phyloP scores from a whole-genome alignment of 2,113 vertebrate species.

The Pithys albifrons region DNA sequence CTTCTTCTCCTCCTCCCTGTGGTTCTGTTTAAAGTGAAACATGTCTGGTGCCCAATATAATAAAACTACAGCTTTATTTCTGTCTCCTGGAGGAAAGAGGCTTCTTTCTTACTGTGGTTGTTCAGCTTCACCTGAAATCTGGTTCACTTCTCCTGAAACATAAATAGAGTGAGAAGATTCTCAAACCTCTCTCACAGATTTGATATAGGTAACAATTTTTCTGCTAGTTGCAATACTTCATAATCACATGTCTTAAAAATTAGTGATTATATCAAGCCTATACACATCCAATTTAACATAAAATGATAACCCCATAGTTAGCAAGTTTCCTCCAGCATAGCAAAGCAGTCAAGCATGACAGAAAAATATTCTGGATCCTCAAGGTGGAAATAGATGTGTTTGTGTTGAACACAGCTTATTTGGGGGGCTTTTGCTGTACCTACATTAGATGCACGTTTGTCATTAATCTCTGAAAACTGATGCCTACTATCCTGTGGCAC shows the following conservation, averaged over 20 bases:
- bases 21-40: not conserved
- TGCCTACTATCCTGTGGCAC: not conserved
- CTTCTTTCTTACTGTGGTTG: not conserved
- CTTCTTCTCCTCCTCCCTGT: not conserved
- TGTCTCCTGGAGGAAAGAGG: not conserved
- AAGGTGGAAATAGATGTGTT: not conserved
- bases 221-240: not conserved
- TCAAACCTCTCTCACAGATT: not conserved
- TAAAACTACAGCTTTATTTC: not conserved
- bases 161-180: not conserved
- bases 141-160: not conserved
- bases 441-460: not conserved
- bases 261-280: not conserved
- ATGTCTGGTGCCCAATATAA: not conserved
- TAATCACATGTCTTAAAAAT: not conserved
- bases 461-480: not conserved
- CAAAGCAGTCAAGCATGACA: not conserved
- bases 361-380: not conserved
- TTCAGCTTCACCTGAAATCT: not conserved
- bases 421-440: not conserved
- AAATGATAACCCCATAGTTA: not conserved
- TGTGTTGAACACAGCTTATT: not conserved
- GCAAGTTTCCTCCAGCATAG: not conserved
- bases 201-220: not conserved
- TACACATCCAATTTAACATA: not conserved